A percentile compares a stretch with the other conserved stretches of the same genome.
Conservation (phyloP, 2,113 vertebrate genomes). For the Micromys minutus region DNA sequence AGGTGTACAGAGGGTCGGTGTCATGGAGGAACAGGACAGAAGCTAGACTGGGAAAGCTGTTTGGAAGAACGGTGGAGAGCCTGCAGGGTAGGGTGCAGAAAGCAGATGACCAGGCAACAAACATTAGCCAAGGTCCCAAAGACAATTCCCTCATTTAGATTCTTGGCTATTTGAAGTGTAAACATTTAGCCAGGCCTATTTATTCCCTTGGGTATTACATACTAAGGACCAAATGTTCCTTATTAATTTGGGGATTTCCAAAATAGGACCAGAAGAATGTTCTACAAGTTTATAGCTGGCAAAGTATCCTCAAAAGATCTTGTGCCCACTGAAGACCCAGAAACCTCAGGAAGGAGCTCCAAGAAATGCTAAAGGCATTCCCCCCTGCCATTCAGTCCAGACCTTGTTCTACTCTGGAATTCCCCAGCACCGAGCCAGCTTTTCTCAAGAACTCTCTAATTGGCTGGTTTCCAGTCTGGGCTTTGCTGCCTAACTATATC, state of each 20-base stretch:
- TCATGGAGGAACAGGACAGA: background rate
- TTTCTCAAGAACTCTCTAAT: background rate
- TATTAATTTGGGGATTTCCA: conserved; percentile 50
- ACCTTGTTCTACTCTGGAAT: background rate
- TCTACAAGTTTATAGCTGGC: conserved; percentile 28
- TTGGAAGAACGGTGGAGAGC: background rate
- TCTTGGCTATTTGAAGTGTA: conserved; percentile 47
- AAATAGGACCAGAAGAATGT: conserved; percentile 51
- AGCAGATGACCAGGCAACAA: conserved; percentile 1
- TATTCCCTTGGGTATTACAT: conserved; percentile 39
- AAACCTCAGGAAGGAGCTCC: conserved; percentile 22
- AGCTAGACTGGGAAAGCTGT: background rate
- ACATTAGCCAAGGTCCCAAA: background rate
- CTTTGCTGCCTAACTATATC: background rate
- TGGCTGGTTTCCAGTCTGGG: background rate
- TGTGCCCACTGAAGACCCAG: background rate
- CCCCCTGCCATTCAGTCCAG: background rate
- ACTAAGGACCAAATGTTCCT: conserved; percentile 42
- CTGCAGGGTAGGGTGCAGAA: background rate
- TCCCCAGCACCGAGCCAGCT: background rate
- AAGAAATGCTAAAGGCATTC: conserved; percentile 9
- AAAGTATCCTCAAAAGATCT: background rate
- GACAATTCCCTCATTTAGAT: conserved; percentile 40
- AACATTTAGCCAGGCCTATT: conserved; percentile 33
- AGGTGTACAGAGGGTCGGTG: background rate